Evolutionary conservation across 23 tunicate genomes (phyloP), one percentile per base, ranked within the genome.

Genomic region (Diplosoma virens): DNA sequence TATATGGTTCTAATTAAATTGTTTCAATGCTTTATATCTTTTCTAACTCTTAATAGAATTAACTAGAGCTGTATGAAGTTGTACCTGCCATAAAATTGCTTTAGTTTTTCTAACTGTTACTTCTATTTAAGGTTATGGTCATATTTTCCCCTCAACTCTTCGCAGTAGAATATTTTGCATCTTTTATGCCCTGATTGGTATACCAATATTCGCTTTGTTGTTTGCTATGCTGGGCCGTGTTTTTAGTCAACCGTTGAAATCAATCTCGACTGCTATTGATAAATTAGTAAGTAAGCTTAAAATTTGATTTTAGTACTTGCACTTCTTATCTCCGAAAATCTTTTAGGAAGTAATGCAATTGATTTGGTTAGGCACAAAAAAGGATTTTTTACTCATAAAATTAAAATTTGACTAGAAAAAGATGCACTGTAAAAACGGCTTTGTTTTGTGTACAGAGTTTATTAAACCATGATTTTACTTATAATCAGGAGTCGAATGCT

Each of bases 201-300:
- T 88, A 26, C 95, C 95, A 7, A 20, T 88, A 7, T 88, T 88
- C 61, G 84, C 87, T 1, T 77, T 88, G 11, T 75, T 82, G 80
- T 88, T 88, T 69, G 48, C 71, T 52, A 76, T 60, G 0, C 75
- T 86, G 6, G 93, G 71, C 3, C 56, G 23, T 1, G 16, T 58
- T 25, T 59, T 77, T 36, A 33, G 71, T 22, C 55, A 29, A 11
- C 54, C 47, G 5, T 28, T 59, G 16, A 77, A 77, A 59, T 33
- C 17, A 22, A 18, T 58, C 21, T 32, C 71, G 14, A 58, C 33
- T 28, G n/a, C 22, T 1, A 26, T 77, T n/a, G 81, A 77, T 26
- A 59, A 58, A 5, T 33, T 5, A 71, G 81, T 77, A 5, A 6
- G 25, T 6, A 58, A 58, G 6, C n/a, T n/a, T n/a, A n/a, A n/a